Evolutionary conservation across 1,140 invertebrate genomes (phyloP).

Genomic region (Nymphalis io): DNA sequence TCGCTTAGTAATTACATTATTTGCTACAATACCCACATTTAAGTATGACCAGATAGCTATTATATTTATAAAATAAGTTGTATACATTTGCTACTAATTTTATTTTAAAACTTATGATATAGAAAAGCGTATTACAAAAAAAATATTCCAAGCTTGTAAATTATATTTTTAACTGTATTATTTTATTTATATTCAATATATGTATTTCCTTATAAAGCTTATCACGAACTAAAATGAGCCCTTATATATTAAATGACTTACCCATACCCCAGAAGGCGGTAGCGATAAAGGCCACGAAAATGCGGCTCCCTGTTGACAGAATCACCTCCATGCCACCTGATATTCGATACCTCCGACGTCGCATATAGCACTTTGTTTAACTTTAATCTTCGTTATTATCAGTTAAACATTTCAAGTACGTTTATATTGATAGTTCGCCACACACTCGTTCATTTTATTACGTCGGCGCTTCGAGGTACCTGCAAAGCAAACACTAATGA

Average conservation of each 20-base stretch:
- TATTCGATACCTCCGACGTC: slow-evolving; percentile 47
- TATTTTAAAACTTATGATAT: too few relatives aligned
- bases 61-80: too few relatives aligned
- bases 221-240: not conserved
- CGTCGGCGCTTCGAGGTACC: slow-evolving; percentile 24
- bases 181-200: too few relatives aligned
- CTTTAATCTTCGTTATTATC: slow-evolving; percentile 37
- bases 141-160: too few relatives aligned
- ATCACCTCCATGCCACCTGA: slow-evolving; percentile 69
- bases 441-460: slow-evolving; percentile 56
- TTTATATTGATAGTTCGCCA: slow-evolving; percentile 51
- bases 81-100: too few relatives aligned
- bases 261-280: slow-evolving; percentile 71
- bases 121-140: too few relatives aligned
- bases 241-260: slow-evolving; percentile 42
- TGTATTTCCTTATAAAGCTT: not conserved
- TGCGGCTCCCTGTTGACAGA: slow-evolving; percentile 63
- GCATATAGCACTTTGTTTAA: slow-evolving; percentile 45
- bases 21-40: too few relatives aligned
- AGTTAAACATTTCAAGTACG: slow-evolving; percentile 37
- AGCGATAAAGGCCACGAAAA: slow-evolving; percentile 70
- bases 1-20: too few relatives aligned
- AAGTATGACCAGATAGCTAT: too few relatives aligned
- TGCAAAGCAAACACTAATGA: slow-evolving; percentile 29
- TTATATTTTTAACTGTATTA: too few relatives aligned